Evolutionary conservation across 2,797 vertebrate species (phyloP), one percentile per base, ranked within the genome.

Genomic region (Podargus strigoides): DNA sequence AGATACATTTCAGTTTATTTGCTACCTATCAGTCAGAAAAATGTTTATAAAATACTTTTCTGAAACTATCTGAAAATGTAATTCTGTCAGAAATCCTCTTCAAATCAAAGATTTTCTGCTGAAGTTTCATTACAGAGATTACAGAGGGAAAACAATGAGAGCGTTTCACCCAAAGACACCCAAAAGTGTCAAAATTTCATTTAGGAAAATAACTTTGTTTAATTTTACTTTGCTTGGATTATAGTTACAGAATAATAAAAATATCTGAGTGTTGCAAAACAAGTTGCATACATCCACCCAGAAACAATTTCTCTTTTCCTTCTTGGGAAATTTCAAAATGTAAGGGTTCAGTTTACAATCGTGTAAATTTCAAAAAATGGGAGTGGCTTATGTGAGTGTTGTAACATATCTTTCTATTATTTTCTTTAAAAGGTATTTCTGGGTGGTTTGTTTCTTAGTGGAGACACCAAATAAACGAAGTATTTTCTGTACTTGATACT

Each of bases 131-230:
- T 49, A 11, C 14, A 42, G 19, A 50, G 5, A 34, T 87, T 64
- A 32, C 9, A 67, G 27, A 39, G 7, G 10, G 7, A 14, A 72
- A 85, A 22, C 5, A 78, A 55, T 37, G 27, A 66, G 39, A 42
- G 53, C 39, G 3, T 19, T 64, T 7, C 12, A 3, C 41, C 16
- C 16, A 50, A 44, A n/a, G 21, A 4, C 3, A 2, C 2, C 5
- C 16, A 10, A 10, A 76, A 81, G 8, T 32, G 5, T 2, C 19
- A 46, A 52, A 32, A n/a, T 44, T 44, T 70, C 2, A 24, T 82
- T 59, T 69, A 36, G 12, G 14, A 93, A 44, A 60, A 81, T 8
- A 55, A 32, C 4, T 39, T 56, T 10, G 4, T 75, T 63, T 74
- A 46, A 32, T 70, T 82, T 22, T 53, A 34, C 23, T 82, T 85